Evolutionary conservation across 2,888 invertebrate species (phyloP), one percentile per base, ranked within the genome.

Genomic region (Orchestes rusci): DNA sequence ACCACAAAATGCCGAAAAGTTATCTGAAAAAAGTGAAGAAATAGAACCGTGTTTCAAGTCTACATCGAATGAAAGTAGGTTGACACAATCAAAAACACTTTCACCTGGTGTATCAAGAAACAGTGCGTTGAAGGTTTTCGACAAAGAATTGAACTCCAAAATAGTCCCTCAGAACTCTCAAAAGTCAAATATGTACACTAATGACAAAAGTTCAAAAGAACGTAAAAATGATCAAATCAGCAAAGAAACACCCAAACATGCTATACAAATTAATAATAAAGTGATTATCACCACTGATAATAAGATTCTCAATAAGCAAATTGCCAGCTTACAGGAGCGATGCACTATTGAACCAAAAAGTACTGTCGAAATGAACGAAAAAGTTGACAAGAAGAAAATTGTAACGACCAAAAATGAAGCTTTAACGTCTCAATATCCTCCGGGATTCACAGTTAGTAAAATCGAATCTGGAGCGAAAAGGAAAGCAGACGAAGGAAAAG

Each of bases 401-500:
- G 13, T 53, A 2, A 50, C 52, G 0, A 41, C 56, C 4, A 57
- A 56, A 28, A 34, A 45, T 1, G 54, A 55, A 41, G 39, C 51
- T 2, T 13, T 53, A 2, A 50, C 52, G 0, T 43, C 57, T 8
- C 55, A 54, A 18, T 62, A 60, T 27, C 61, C 63, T 1, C 53
- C 62, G 0, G 64, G 66, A 17, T 69, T 70, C 47, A 70, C 70
- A 0, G 70, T 70, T 0, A 68, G 67, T 39, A 70, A 70, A 60
- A 59, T 70, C 16, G 67, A 67, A 48, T 56, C 58, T 31, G 65
- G 65, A 1, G 59, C 58, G 1, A 69, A 68, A 46, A 54, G 69
- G 29, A 68, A 64, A 55, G 19, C 53, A 5, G 55, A 53, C 18
- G 45, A 51, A 16, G 43, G 53, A 5, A 50, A 59, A 38, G 66